These are phyloP conservation scores for Lasioglossum figueresi DNA, from an alignment of 2,888 invertebrate genomes.

Conservation along the genomic window DNA sequence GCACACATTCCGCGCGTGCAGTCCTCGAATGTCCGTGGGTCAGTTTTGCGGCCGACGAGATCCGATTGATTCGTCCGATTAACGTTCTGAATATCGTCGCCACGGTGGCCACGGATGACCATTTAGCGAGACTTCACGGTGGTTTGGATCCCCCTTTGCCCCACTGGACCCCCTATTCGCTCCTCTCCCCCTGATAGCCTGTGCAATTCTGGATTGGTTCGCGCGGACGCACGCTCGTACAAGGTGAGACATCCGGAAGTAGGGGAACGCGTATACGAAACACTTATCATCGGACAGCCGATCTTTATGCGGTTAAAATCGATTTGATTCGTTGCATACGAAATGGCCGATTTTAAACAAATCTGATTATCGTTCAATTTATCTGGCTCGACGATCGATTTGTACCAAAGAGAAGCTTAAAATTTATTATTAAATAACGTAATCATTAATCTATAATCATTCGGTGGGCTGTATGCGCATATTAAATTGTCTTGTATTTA, in stretches of 20 bases:
- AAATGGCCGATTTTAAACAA: background rate
- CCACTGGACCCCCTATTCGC: background rate
- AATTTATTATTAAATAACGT: too few relatives aligned
- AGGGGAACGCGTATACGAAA: background rate
- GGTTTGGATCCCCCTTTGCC: conserved; percentile 49
- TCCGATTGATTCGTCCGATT: conserved; percentile 77
- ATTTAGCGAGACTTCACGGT: conserved; percentile 61
- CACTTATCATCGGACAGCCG: background rate
- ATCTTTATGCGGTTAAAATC: background rate
- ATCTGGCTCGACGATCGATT: too few relatives aligned
- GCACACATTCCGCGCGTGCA: conserved; percentile 52
- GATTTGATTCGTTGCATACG: background rate
- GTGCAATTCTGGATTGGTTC: background rate
- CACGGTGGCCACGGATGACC: conserved; percentile 61
- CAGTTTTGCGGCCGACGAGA: conserved; percentile 57
- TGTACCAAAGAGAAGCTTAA: too few relatives aligned
- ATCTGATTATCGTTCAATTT: too few relatives aligned
- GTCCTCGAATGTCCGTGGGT: conserved; percentile 54
- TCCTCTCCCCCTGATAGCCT: background rate
- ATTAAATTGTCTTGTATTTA: too few relatives aligned
- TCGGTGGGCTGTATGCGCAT: too few relatives aligned
- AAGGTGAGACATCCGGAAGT: conserved; percentile 4
- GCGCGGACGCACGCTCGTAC: background rate
- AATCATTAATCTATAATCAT: too few relatives aligned
- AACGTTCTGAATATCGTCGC: conserved; percentile 74